Evolutionary conservation across 2,113 vertebrate genomes (phyloP).

Genomic region (Pangasianodon gigas): DNA sequence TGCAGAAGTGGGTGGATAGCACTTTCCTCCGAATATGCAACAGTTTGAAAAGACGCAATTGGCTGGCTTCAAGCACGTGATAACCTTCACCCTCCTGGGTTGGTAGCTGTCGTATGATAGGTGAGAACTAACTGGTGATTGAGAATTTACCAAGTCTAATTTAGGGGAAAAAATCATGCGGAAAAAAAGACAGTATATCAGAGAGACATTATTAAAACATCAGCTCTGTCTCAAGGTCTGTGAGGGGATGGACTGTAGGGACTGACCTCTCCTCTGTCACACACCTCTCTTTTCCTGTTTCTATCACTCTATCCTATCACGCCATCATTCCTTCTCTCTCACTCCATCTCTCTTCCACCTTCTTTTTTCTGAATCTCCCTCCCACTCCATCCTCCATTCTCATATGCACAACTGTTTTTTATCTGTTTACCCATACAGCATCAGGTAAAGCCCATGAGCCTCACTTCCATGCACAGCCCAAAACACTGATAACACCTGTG

Average conservation of each 20-base stretch:
- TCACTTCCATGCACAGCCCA: slow-evolving; percentile 32
- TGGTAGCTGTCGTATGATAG: not conserved
- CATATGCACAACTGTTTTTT: slow-evolving; percentile 17
- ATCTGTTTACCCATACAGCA: slow-evolving; percentile 46
- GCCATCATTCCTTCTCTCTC: not conserved
- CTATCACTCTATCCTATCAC: slow-evolving; percentile 11
- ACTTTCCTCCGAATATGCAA: not conserved
- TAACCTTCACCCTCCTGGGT: not conserved
- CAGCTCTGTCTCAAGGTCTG: slow-evolving; percentile 9
- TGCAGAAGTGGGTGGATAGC: not conserved
- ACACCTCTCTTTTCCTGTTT: slow-evolving; percentile 1
- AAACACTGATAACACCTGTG: slow-evolving; percentile 40
- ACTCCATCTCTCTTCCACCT: not conserved
- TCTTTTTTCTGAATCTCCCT: not conserved
- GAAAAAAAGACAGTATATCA: not conserved
- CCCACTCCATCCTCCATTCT: slow-evolving; percentile 28
- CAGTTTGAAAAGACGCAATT: not conserved
- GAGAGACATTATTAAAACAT: slow-evolving; percentile 20
- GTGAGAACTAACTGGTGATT: not conserved
- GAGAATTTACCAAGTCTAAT: not conserved
- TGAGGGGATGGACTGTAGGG: not conserved
- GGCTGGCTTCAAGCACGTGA: not conserved
- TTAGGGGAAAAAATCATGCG: not conserved
- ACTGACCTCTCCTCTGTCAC: slow-evolving; percentile 12
- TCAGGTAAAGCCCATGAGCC: slow-evolving; percentile 30